Evolutionary conservation across 1,140 invertebrate species (phyloP).

Genomic region (Drosophila punjabiensis): DNA sequence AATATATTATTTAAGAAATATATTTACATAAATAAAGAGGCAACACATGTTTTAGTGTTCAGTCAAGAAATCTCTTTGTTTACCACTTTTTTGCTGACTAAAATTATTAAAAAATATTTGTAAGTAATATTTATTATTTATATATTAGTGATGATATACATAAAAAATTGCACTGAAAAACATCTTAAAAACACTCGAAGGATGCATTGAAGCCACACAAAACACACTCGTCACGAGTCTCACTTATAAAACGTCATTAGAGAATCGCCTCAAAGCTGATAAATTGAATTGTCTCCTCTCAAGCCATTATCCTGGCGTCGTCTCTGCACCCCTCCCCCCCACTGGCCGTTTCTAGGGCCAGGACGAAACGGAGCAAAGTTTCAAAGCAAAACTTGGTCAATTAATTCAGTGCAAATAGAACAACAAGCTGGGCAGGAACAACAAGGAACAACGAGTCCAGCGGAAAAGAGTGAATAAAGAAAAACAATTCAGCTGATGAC

Average conservation of each 20-base stretch:
- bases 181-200: neutral
- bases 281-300: slow-evolving; percentile 42
- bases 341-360: slow-evolving; percentile 9
- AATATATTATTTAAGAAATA: neutral
- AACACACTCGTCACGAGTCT: slow-evolving; percentile 2
- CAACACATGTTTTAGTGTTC: too few relatives aligned
- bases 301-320: slow-evolving; percentile 13
- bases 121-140: too few relatives aligned
- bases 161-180: neutral
- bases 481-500: slow-evolving; percentile 44
- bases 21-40: neutral
- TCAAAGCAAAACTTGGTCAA: slow-evolving; percentile 67
- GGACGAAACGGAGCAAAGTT: slow-evolving; percentile 15
- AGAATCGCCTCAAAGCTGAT: slow-evolving; percentile 21
- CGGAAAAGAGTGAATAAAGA: slow-evolving; percentile 25
- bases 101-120: too few relatives aligned
- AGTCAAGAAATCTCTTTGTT: neutral
- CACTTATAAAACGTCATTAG: slow-evolving; percentile 9
- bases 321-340: neutral
- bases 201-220: neutral
- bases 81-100: too few relatives aligned
- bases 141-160: too few relatives aligned
- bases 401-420: slow-evolving; percentile 59
- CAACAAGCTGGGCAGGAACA: slow-evolving; percentile 17
- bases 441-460: slow-evolving; percentile 21